Evolutionary conservation across 2,797 vertebrate genomes (phyloP).

Genomic region (Anabacerthia variegaticeps): DNA sequence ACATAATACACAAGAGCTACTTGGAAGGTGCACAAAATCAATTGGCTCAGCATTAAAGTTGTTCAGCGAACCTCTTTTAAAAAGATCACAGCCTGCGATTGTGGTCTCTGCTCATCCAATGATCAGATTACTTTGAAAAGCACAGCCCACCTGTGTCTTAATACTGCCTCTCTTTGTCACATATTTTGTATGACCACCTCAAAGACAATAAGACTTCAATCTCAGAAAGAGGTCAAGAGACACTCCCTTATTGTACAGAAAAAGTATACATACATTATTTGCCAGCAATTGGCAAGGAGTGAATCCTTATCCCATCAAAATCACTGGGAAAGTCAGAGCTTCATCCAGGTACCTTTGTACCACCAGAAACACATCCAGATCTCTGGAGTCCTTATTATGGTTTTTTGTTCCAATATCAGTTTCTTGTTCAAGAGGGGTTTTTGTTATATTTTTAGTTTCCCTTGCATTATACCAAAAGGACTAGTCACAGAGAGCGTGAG

Average conservation of each 20-base stretch:
- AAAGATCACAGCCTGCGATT: background rate
- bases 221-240: background rate
- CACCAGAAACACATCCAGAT: background rate
- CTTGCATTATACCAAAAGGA: background rate
- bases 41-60: background rate
- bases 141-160: background rate
- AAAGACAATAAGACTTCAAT: background rate
- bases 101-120: background rate
- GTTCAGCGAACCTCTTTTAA: background rate
- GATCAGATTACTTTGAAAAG: background rate
- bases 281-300: background rate
- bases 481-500: background rate
- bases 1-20: conserved; percentile 12
- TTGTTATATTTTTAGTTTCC: background rate
- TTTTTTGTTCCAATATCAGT: background rate
- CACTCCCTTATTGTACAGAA: background rate
- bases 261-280: background rate
- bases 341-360: background rate
- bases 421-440: background rate
- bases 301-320: background rate
- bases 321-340: background rate
- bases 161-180: background rate
- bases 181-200: background rate
- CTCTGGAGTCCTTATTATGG: background rate
- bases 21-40: conserved; percentile 22